Conservation (phyloP, 2,888 invertebrate genomes). For the Diadegma fenestrale region DNA sequence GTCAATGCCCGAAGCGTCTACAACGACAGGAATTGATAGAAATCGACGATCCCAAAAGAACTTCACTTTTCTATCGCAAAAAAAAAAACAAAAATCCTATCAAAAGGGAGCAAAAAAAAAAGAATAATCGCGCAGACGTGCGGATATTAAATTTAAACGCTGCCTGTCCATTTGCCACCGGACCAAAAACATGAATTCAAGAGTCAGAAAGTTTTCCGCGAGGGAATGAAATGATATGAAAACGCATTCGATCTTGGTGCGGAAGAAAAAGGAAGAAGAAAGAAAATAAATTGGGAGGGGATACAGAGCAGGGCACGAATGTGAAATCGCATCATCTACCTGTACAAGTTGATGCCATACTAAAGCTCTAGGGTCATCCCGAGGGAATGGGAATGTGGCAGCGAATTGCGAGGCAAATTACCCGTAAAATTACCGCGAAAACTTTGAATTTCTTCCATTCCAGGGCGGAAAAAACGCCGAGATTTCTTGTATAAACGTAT, state of each 20-base stretch:
- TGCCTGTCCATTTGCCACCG: neutral
- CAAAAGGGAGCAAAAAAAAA: neutral
- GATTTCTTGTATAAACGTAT: neutral
- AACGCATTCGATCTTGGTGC: slow-evolving; percentile 5
- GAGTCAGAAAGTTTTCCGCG: slow-evolving; percentile 11
- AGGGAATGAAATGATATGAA: neutral
- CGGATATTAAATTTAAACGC: neutral
- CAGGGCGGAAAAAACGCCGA: slow-evolving; percentile 66
- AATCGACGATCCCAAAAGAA: neutral
- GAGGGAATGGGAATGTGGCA: slow-evolving; percentile 54
- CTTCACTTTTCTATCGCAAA: neutral
- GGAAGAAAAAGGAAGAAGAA: slow-evolving; percentile 12
- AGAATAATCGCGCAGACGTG: neutral
- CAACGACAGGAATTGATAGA: neutral
- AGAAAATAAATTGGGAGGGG: slow-evolving; percentile 17
- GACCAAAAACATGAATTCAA: slow-evolving; percentile 19
- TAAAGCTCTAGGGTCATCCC: slow-evolving; percentile 63
- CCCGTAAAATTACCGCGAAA: slow-evolving; percentile 76
- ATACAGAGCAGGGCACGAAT: neutral
- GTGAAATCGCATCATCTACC: slow-evolving; percentile 4
- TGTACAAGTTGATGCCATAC: slow-evolving; percentile 27
- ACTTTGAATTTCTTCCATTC: slow-evolving; percentile 73
- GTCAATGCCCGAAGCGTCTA: neutral
- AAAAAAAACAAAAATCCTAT: neutral
- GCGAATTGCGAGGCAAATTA: slow-evolving; percentile 71